phyloP scores from a whole-genome alignment of 2,113 vertebrate genomes.

The Chrysemys picta region DNA sequence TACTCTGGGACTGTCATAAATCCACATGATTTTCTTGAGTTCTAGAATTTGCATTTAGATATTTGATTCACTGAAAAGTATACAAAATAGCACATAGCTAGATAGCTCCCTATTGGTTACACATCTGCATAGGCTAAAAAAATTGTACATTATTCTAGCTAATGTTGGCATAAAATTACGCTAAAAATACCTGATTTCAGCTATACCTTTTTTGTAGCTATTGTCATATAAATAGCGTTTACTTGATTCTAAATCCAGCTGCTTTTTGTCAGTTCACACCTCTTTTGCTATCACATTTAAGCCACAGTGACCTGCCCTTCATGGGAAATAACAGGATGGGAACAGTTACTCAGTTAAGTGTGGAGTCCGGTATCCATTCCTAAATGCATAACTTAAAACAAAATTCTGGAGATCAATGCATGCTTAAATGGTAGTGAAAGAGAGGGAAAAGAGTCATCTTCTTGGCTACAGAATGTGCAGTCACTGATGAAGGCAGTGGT shows the following conservation, averaged over 20 bases:
- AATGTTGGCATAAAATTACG: neutral
- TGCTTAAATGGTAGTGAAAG: neutral
- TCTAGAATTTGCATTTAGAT: constrained; percentile 10
- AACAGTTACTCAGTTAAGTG: neutral
- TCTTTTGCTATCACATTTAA: neutral
- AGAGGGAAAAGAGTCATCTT: neutral
- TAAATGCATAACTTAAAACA: constrained; percentile 17
- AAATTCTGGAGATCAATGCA: constrained; percentile 2
- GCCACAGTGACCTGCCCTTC: neutral
- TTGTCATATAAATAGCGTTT: constrained; percentile 23
- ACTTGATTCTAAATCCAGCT: constrained; percentile 17
- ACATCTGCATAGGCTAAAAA: neutral
- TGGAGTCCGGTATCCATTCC: neutral
- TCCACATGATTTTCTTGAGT: neutral
- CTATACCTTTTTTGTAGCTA: neutral
- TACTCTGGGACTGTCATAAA: neutral
- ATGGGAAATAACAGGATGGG: neutral
- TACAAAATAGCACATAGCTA: neutral
- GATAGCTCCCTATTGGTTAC: neutral
- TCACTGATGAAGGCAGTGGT: neutral
- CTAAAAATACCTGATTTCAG: neutral
- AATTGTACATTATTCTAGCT: rapidly evolving
- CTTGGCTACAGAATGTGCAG: neutral
- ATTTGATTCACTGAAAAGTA: neutral
- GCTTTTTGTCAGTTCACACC: constrained; percentile 19